Evolutionary conservation across 2,113 vertebrate species (phyloP).

Genomic region (Origma solitaria): DNA sequence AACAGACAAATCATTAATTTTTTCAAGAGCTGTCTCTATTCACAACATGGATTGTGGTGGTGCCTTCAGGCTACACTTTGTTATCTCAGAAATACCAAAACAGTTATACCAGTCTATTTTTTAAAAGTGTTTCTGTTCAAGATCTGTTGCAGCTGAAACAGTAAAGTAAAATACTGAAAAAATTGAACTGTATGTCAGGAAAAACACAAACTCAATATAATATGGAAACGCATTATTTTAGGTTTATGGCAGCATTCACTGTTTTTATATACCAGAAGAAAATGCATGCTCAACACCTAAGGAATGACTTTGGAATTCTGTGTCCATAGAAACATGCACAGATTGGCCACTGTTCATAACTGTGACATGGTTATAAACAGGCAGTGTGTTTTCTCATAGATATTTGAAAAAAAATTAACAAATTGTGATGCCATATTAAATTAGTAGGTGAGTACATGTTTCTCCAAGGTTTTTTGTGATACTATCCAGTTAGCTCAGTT

Average conservation of each 20-base stretch:
- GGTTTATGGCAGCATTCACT: not conserved
- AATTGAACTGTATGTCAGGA: not conserved
- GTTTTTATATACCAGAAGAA: not conserved
- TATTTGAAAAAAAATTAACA: not conserved
- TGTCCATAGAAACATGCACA: not conserved
- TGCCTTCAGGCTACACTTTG: not conserved
- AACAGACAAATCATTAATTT: not conserved
- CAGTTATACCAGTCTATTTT: not conserved
- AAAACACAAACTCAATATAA: not conserved
- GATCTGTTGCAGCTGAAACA: not conserved
- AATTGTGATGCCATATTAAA: not conserved
- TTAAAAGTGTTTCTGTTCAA: not conserved
- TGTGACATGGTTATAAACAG: not conserved
- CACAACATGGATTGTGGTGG: not conserved
- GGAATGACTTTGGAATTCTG: not conserved
- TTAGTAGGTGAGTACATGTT: not conserved
- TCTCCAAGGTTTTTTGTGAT: not conserved
- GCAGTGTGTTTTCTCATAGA: not conserved
- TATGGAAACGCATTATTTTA: not conserved
- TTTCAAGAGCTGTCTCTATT: not conserved
- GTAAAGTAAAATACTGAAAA: not conserved
- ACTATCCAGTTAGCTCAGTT: not conserved
- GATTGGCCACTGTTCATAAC: not conserved
- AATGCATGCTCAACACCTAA: not conserved
- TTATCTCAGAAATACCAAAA: not conserved